These are phyloP conservation scores for Venustaconcha ellipsiformis DNA, from an alignment of 1,140 invertebrate genomes.

Conservation along the genomic window DNA sequence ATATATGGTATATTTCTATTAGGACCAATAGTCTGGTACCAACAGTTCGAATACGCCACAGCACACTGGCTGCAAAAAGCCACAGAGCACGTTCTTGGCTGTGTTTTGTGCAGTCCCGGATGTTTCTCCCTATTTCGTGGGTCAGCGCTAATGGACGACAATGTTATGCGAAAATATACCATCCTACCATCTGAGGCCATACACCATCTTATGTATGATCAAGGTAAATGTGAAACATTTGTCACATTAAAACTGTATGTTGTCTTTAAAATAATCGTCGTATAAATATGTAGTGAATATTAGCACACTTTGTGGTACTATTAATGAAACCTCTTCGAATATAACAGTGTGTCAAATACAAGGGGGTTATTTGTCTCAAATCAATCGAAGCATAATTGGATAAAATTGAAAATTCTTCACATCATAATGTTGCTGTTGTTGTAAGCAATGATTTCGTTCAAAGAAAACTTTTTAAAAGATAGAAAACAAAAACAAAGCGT, in stretches of 20 bases:
- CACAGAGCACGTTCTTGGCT: slow-evolving; percentile 77
- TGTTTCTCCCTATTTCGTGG: slow-evolving; percentile 97
- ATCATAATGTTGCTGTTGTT: too few relatives aligned
- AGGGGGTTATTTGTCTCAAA: background rate
- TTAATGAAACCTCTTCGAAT: too few relatives aligned
- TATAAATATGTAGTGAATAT: background rate
- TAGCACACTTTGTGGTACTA: too few relatives aligned
- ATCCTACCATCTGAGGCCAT: slow-evolving; percentile 72
- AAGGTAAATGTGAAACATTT: slow-evolving; percentile 65
- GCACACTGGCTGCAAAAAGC: slow-evolving; percentile 79
- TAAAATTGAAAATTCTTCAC: background rate
- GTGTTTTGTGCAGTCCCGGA: slow-evolving; percentile 83
- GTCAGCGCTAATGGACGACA: slow-evolving; percentile 96
- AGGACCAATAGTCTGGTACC: slow-evolving; percentile 91
- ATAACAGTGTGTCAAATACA: too few relatives aligned
- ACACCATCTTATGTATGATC: slow-evolving; percentile 77
- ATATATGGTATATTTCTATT: background rate
- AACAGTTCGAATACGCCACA: slow-evolving; percentile 78
- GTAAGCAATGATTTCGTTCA: too few relatives aligned
- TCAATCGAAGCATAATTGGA: background rate
- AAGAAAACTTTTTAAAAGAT: too few relatives aligned
- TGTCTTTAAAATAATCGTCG: background rate
- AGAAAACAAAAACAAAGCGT: too few relatives aligned
- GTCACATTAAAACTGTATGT: background rate
- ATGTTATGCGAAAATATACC: slow-evolving; percentile 97